phyloP scores from a whole-genome alignment of 2,797 vertebrate species.

The Chaetodon trifasciatus region DNA sequence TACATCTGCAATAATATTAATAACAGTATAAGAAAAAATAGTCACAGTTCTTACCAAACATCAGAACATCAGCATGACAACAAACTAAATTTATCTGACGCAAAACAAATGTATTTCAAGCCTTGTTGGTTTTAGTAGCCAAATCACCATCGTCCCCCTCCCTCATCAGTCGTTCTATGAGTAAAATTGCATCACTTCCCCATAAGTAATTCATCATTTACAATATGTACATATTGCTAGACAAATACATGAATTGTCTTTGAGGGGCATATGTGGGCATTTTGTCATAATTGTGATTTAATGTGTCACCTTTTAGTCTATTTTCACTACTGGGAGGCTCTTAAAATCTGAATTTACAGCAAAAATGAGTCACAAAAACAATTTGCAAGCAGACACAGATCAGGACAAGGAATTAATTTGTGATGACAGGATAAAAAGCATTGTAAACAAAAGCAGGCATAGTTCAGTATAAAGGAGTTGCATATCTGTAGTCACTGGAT shows the following conservation, averaged over 20 bases:
- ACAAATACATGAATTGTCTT: conserved; percentile 60
- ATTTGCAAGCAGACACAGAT: conserved; percentile 59
- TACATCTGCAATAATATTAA: conserved; percentile 89
- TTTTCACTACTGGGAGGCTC: conserved; percentile 29
- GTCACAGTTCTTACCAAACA: conserved; percentile 85
- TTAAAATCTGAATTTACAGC: conserved; percentile 51
- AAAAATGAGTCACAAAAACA: conserved; percentile 50
- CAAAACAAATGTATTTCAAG: conserved; percentile 79
- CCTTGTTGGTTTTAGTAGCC: conserved; percentile 77
- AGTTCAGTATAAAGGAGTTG: conserved; percentile 73
- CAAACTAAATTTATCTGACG: conserved; percentile 75
- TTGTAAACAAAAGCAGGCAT: conserved; percentile 81
- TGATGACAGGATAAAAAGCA: conserved; percentile 12
- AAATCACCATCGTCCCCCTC: conserved; percentile 57
- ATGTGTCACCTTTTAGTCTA: conserved; percentile 36
- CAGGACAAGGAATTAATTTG: conserved; percentile 35
- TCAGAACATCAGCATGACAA: conserved; percentile 84
- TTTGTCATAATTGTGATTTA: conserved; percentile 48
- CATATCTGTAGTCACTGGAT: conserved; percentile 68
- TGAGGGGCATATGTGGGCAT: conserved; percentile 36
- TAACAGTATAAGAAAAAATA: conserved; percentile 87
- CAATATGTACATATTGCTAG: conserved; percentile 85
- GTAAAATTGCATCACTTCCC: conserved; percentile 72
- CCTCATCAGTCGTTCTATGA: conserved; percentile 59
- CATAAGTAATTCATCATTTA: conserved; percentile 79